Evolutionary conservation across 2,888 invertebrate genomes (phyloP).

Genomic region (Tiliacea aurago): DNA sequence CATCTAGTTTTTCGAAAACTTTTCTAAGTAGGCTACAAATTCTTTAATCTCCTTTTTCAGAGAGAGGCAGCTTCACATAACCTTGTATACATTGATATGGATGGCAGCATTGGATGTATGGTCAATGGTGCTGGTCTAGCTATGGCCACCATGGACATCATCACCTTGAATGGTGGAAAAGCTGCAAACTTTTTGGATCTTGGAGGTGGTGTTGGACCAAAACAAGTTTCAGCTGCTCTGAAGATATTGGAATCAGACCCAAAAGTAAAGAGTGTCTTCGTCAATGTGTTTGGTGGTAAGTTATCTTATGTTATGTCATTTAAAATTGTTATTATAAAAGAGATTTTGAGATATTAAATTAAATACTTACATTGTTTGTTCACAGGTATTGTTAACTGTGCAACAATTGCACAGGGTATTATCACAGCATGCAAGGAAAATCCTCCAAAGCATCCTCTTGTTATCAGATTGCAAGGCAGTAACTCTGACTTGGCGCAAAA

Average conservation of each 20-base stretch:
- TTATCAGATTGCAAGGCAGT: slow-evolving; percentile 98
- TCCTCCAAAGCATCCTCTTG: slow-evolving; percentile 95
- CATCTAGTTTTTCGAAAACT: not conserved
- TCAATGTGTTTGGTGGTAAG: slow-evolving; percentile 98
- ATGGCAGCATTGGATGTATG: slow-evolving; percentile 98
- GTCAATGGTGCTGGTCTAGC: slow-evolving; percentile 99
- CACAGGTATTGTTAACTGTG: slow-evolving; percentile 98
- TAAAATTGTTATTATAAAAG: not conserved
- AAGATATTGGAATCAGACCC: slow-evolving; percentile 96
- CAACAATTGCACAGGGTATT: slow-evolving; percentile 98
- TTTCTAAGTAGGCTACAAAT: not conserved
- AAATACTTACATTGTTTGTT: slow-evolving; percentile 44
- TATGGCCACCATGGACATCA: slow-evolving; percentile 99
- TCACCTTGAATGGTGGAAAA: slow-evolving; percentile 98
- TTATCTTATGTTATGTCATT: slow-evolving; percentile 4
- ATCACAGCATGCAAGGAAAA: slow-evolving; percentile 96
- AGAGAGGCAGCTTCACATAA: slow-evolving; percentile 97
- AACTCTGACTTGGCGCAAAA: slow-evolving; percentile 96
- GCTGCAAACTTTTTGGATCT: slow-evolving; percentile 99
- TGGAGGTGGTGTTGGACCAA: slow-evolving; percentile 98
- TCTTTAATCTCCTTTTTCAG: slow-evolving; percentile 70
- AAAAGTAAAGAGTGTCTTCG: slow-evolving; percentile 98
- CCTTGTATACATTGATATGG: slow-evolving; percentile 99
- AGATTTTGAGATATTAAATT: not conserved
- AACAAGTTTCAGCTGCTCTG: slow-evolving; percentile 98